Conservation (phyloP, 92 coral and sea anemone species). For the Epizoanthus scotinus region DNA sequence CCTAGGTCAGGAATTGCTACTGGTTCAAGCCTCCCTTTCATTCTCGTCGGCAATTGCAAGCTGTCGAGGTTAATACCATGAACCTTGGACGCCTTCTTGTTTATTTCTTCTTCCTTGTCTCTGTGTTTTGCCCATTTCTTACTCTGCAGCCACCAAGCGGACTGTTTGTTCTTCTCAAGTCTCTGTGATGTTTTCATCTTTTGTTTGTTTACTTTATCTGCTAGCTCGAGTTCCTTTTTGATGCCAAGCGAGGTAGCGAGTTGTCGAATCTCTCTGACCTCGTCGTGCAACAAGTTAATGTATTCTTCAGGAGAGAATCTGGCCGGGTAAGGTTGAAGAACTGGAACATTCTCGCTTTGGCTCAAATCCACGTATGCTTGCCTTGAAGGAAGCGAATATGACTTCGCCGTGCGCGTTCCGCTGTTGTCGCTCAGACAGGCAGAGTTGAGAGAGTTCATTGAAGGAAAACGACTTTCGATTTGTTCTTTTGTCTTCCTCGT, state of each 20-base stretch:
- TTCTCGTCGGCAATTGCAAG: conserved; percentile 47
- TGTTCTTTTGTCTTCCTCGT: background rate
- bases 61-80: conserved; percentile 11
- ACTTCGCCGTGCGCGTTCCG: background rate
- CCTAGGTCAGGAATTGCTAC: conserved; percentile 73
- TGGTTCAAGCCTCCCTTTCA: conserved; percentile 46
- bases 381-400: background rate
- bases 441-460: conserved; percentile 11
- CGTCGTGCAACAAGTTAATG: conserved; percentile 55
- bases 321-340: conserved; percentile 32
- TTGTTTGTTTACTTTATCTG: conserved; percentile 28
- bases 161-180: conserved; percentile 16
- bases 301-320: conserved; percentile 57
- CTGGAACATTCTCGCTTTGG: background rate
- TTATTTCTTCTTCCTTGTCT: conserved; percentile 29
- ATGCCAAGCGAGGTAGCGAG: conserved; percentile 75
- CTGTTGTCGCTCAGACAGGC: background rate
- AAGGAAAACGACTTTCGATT: conserved; percentile 12
- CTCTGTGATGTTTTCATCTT: conserved; percentile 12
- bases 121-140: conserved; percentile 74
- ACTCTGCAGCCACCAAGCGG: conserved; percentile 69
- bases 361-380: background rate
- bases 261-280: conserved; percentile 59
- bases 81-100: conserved; percentile 2
- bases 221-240: conserved; percentile 20